Conservation (phyloP, 2,888 invertebrate genomes). For the Syrista parreyssii region DNA sequence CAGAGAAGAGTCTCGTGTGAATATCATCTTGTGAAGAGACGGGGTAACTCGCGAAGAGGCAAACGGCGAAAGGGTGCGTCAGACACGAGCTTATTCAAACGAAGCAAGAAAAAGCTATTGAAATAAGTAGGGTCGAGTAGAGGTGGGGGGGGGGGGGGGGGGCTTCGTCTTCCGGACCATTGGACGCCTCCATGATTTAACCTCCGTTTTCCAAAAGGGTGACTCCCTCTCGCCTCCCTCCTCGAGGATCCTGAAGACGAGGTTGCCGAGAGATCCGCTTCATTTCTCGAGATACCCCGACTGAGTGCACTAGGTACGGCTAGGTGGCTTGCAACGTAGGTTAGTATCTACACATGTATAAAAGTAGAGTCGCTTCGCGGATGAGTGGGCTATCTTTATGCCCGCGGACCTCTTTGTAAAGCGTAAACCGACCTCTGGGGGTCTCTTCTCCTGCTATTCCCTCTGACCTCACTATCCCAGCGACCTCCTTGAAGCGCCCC, state of each 20-base stretch:
- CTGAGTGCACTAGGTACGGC: not conserved
- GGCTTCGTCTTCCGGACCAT: conserved; percentile 54
- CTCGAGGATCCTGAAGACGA: not conserved
- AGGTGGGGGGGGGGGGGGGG: conserved; percentile 10
- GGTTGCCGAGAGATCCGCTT: conserved; percentile 9
- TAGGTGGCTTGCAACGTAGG: conserved; percentile 9
- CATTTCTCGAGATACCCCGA: conserved; percentile 20
- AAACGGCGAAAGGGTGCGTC: conserved; percentile 29
- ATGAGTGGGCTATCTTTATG: conserved; percentile 34
- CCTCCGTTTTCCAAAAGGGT: conserved; percentile 41
- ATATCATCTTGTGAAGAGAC: not conserved
- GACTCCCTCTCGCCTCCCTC: conserved; percentile 10
- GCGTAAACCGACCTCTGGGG: conserved; percentile 28
- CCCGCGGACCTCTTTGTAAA: conserved; percentile 30
- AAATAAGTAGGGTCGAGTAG: conserved; percentile 63
- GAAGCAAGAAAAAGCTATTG: conserved; percentile 59
- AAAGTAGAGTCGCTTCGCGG: conserved; percentile 16
- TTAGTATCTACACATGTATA: conserved; percentile 19
- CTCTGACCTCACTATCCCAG: not conserved
- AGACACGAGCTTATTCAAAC: conserved; percentile 57
- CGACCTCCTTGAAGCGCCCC: not conserved
- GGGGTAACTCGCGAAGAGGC: conserved; percentile 10
- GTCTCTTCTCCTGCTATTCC: not conserved
- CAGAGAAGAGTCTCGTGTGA: not conserved
- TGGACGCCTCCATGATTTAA: conserved; percentile 61